Conservation (phyloP, 1,140 invertebrate species). For the Aphelenchoides avenae region DNA sequence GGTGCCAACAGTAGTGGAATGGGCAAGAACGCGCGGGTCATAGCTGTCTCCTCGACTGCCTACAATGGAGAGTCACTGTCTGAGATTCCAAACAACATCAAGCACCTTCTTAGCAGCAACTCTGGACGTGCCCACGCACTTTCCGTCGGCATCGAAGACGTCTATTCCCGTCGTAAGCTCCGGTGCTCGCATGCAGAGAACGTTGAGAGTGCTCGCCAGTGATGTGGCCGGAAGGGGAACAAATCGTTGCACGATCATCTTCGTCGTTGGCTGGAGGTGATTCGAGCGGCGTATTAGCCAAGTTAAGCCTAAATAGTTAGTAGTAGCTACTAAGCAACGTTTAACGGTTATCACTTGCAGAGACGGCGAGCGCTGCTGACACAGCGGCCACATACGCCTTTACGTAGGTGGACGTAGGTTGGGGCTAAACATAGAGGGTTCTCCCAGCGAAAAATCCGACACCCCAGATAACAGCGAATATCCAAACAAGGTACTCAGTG, state of each 20-base stretch:
- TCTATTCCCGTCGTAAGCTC: constrained; percentile 63
- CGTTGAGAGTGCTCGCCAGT: constrained; percentile 63
- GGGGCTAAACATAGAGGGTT: constrained; percentile 57
- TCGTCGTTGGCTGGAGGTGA: constrained; percentile 58
- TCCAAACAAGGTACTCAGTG: constrained; percentile 2
- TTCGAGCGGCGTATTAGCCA: constrained; percentile 60
- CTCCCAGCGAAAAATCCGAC: neutral
- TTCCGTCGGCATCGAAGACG: constrained; percentile 61
- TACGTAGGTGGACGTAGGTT: constrained; percentile 61
- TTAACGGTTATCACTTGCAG: constrained; percentile 41
- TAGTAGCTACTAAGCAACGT: neutral
- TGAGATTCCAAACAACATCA: neutral
- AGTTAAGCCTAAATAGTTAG: constrained; percentile 54
- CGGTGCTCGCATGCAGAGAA: constrained; percentile 63
- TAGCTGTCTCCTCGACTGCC: constrained; percentile 47
- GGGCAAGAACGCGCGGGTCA: constrained; percentile 50
- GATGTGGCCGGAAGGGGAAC: constrained; percentile 64
- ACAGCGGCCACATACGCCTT: constrained; percentile 60
- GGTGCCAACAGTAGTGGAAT: constrained; percentile 47
- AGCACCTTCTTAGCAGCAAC: constrained; percentile 63
- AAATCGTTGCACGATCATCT: constrained; percentile 63
- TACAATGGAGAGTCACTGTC: constrained; percentile 19
- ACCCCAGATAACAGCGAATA: neutral
- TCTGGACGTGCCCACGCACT: constrained; percentile 63
- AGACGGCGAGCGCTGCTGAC: constrained; percentile 47